Evolutionary conservation across 2,113 vertebrate genomes (phyloP).

Genomic region (Miniopterus natalensis): DNA sequence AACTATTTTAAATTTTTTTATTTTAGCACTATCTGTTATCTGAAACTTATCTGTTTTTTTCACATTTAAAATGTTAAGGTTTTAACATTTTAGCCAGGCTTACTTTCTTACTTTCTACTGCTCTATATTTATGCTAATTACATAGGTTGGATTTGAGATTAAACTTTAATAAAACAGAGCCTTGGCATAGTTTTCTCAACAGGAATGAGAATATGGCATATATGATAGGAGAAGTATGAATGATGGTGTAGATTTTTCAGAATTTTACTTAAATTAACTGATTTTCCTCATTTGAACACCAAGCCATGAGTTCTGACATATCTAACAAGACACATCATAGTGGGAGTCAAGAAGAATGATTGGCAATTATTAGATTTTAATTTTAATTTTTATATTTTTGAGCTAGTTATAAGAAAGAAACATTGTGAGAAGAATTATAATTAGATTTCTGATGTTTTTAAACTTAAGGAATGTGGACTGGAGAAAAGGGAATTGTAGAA

Average conservation of each 20-base stretch:
- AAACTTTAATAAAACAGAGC: not conserved
- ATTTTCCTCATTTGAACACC: not conserved
- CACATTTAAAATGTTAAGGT: too few relatives aligned
- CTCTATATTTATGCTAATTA: not conserved
- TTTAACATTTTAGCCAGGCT: not conserved
- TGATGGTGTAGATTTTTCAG: not conserved
- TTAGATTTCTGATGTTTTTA: not conserved
- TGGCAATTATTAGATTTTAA: not conserved
- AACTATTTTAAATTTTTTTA: not conserved
- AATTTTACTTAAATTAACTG: not conserved
- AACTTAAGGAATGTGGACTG: not conserved
- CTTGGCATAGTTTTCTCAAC: not conserved
- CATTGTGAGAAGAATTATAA: not conserved
- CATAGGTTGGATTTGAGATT: not conserved
- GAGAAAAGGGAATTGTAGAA: not conserved
- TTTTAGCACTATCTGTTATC: too few relatives aligned
- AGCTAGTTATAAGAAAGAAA: not conserved
- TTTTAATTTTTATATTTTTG: constrained; percentile 16
- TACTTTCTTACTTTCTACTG: not conserved
- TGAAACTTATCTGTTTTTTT: too few relatives aligned
- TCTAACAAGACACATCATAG: not conserved
- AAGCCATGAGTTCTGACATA: not conserved
- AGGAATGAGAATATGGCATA: not conserved
- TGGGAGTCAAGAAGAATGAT: not conserved
- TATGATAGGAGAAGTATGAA: not conserved